phyloP scores from a whole-genome alignment of 2,797 vertebrate genomes.

The Columba guinea region DNA sequence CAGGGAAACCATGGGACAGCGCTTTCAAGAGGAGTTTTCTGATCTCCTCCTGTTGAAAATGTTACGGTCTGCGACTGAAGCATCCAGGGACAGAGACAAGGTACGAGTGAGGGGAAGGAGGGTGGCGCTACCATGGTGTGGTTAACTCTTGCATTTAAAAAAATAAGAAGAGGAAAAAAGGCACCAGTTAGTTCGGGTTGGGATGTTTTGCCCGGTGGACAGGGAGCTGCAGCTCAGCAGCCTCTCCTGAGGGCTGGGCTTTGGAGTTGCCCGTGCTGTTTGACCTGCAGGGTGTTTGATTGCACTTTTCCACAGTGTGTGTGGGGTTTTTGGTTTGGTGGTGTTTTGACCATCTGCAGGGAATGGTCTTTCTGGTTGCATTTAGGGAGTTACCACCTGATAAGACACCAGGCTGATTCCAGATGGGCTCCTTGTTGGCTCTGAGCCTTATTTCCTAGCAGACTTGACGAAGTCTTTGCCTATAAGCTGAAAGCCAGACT shows the following conservation, averaged over 20 bases:
- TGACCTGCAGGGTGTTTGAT: background rate
- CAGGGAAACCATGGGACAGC: slow-evolving; percentile 87
- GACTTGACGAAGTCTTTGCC: background rate
- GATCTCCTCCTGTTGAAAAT: slow-evolving; percentile 93
- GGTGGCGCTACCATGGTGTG: background rate
- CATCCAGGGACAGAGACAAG: slow-evolving; percentile 93
- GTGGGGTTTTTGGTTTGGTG: background rate
- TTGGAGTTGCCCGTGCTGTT: background rate
- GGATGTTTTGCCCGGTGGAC: rapidly evolving
- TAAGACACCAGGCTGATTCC: background rate
- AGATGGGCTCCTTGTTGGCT: background rate
- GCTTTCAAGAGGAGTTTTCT: slow-evolving; percentile 94
- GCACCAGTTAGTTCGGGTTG: background rate
- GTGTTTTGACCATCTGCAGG: background rate
- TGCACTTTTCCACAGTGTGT: background rate
- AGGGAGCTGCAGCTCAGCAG: background rate
- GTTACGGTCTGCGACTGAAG: slow-evolving; percentile 87
- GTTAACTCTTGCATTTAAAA: background rate
- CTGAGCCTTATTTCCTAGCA: background rate
- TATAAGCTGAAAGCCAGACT: rapidly evolving
- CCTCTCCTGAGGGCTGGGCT: background rate
- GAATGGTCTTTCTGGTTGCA: background rate
- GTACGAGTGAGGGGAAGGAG: slow-evolving; percentile 64
- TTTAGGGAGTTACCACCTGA: background rate
- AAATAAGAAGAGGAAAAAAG: background rate